phyloP scores from a whole-genome alignment of 2,888 invertebrate species.

The Micropterix aruncella region DNA sequence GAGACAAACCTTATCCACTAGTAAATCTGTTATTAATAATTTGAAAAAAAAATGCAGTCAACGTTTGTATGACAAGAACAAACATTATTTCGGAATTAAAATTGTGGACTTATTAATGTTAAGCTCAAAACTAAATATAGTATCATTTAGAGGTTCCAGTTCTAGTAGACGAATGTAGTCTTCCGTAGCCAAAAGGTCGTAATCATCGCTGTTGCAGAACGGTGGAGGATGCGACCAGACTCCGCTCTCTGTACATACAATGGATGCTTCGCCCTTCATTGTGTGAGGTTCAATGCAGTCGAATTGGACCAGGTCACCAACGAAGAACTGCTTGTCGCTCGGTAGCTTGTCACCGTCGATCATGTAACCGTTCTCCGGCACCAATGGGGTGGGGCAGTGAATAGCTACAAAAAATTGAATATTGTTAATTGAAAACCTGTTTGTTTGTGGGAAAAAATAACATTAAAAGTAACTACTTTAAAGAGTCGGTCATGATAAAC shows the following conservation, averaged over 20 bases:
- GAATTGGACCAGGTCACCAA: constrained; percentile 70
- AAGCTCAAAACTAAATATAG: no score
- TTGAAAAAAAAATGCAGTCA: no score
- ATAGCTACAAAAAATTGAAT: constrained; percentile 45
- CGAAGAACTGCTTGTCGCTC: constrained; percentile 51
- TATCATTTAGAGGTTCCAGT: neutral
- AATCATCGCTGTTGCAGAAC: constrained; percentile 41
- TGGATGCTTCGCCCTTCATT: constrained; percentile 63
- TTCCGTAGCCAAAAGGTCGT: neutral
- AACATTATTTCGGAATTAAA: no score
- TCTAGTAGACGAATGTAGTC: neutral
- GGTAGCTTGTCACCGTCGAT: constrained; percentile 35
- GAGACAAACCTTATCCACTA: no score
- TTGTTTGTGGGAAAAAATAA: constrained; percentile 2
- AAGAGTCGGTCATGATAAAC: neutral
- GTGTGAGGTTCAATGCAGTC: constrained; percentile 53
- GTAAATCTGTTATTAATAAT: no score
- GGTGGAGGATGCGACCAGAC: constrained; percentile 82
- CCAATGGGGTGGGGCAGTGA: constrained; percentile 61
- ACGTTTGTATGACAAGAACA: no score
- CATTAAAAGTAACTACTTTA: neutral
- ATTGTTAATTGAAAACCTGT: neutral
- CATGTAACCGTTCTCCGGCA: constrained; percentile 57
- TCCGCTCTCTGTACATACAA: constrained; percentile 77
- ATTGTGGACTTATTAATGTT: no score